These are phyloP conservation scores for Daktulosphaira vitifoliae DNA, from an alignment of 1,140 invertebrate species.

Conservation along the genomic window DNA sequence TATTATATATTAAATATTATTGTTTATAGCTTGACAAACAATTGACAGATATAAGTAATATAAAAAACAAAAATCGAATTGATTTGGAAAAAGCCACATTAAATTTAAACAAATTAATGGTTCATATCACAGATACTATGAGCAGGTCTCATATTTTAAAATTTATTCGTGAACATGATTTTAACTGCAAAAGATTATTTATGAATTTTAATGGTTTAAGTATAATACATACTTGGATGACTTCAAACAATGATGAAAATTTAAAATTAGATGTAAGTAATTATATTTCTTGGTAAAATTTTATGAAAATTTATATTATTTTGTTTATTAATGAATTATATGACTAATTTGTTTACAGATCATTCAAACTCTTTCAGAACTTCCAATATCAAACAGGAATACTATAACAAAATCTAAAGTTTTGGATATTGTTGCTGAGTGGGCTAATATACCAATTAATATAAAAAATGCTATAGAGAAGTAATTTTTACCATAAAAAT, in stretches of 20 bases:
- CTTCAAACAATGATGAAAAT: background rate
- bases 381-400: slow-evolving; percentile 88
- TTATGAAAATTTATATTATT: no score
- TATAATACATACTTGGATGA: slow-evolving; percentile 84
- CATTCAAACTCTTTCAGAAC: slow-evolving; percentile 64
- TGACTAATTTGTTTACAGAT: no score
- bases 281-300: no score
- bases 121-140: slow-evolving; percentile 71
- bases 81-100: slow-evolving; percentile 78
- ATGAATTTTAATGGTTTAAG: slow-evolving; percentile 89
- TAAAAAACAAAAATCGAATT: slow-evolving; percentile 62
- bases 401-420: slow-evolving; percentile 88
- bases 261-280: slow-evolving; percentile 18
- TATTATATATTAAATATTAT: background rate
- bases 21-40: slow-evolving; percentile 45
- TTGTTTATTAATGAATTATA: no score
- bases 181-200: slow-evolving; percentile 76
- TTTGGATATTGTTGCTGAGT: slow-evolving; percentile 67
- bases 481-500: no score
- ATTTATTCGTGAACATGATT: slow-evolving; percentile 61
- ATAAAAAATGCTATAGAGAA: slow-evolving; percentile 13
- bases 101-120: slow-evolving; percentile 79
- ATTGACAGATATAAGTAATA: slow-evolving; percentile 66
- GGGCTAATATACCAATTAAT: slow-evolving; percentile 47
- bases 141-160: slow-evolving; percentile 58